Base-by-base conservation (phyloP, 1,140 invertebrate genomes). In the Thaumatotibia leucotreta region DNA sequence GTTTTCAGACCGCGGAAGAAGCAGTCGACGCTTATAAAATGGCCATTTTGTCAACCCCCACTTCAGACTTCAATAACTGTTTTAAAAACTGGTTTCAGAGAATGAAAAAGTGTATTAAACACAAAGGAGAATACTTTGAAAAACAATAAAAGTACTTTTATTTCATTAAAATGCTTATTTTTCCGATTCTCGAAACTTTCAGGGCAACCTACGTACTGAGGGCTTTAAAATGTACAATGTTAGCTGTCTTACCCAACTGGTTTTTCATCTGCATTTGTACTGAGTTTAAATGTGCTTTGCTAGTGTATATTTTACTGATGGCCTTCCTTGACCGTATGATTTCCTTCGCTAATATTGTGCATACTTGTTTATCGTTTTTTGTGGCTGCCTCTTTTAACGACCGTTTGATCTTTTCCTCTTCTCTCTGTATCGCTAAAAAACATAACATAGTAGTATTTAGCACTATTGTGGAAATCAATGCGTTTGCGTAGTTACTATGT, bases 191-290 rank as follows among this genome's bases (percentile, higher is more conserved):
- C n/a, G n/a, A n/a, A n/a, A n/a, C n/a, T n/a, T n/a, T n/a, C n/a
- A n/a, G n/a, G n/a, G n/a, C n/a, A n/a, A n/a, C n/a, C n/a, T n/a
- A n/a, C n/a, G n/a, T n/a, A n/a, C n/a, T n/a, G n/a, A n/a, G n/a
- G n/a, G n/a, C n/a, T n/a, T 14, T 17, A 39, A 10, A 45, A 45
- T 45, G n/a, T n/a, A 45, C 6, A 45, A 45, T 20, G 6, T 20
- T 20, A 20, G 8, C 33, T 22, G 3, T 68, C 31, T 72, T 92
- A 97, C 96, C 95, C 70, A 99, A 90, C 88, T 99, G 99, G 89
- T 99, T 98, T 86, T 99, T 98, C 98, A 99, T 99, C 91, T 98
- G 97, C 91, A 99, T 93, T 65, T 98, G 96, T 11, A 99, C 95
- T 1, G 98, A 99, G 88, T 98, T 99, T 3, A 99, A 91, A 75